Evolutionary conservation across 2,113 vertebrate species (phyloP).

Genomic region (Oceanodroma tethys): DNA sequence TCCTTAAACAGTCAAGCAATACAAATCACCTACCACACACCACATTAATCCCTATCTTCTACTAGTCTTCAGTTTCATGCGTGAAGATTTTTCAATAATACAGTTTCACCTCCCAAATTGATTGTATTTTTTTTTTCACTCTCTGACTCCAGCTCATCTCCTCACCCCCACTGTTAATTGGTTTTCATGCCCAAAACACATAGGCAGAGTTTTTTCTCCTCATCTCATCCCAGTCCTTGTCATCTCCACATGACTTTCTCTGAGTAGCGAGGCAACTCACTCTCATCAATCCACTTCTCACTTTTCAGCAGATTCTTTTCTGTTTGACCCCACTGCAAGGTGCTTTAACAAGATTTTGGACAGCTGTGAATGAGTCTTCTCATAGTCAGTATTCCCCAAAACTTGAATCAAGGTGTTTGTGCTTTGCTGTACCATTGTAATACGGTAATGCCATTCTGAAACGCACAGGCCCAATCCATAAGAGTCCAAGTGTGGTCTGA

Average conservation of each 20-base stretch:
- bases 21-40: background rate
- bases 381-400: background rate
- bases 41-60: background rate
- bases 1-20: background rate
- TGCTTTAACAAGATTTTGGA: background rate
- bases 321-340: background rate
- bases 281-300: background rate
- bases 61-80: background rate
- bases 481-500: background rate
- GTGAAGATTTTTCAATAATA: background rate
- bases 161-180: background rate
- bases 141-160: background rate
- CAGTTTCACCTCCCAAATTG: background rate
- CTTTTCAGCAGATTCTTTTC: background rate
- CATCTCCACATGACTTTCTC: background rate
- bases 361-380: background rate
- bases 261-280: background rate
- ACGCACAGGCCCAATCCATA: accelerated
- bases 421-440: background rate
- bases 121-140: background rate
- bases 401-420: background rate
- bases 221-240: background rate
- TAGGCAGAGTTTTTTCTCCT: background rate
- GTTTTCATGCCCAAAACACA: background rate
- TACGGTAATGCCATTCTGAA: background rate